Percentiles rank a stretch among this genome's conserved stretches.
These are phyloP conservation scores for Agapostemon virescens DNA, from an alignment of 2,888 invertebrate species.

Conservation along the genomic window DNA sequence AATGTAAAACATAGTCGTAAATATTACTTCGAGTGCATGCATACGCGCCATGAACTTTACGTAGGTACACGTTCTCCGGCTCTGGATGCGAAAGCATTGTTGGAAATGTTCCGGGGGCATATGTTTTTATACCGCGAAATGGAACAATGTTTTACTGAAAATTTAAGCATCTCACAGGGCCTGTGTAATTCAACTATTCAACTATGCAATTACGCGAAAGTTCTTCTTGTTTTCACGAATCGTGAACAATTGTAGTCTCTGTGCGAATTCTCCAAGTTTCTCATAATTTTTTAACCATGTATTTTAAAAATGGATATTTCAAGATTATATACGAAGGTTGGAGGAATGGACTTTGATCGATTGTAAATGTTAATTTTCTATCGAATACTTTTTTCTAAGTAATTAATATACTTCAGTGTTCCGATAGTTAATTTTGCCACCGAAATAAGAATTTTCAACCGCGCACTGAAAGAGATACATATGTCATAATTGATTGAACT, in stretches of 20 bases:
- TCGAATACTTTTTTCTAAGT: too few species aligned
- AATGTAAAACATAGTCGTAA: background rate
- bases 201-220: background rate
- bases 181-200: background rate
- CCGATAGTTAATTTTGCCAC: too few species aligned
- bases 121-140: background rate
- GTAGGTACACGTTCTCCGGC: too few species aligned
- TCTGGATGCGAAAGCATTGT: background rate
- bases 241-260: background rate
- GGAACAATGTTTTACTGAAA: background rate
- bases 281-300: too few species aligned
- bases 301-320: too few species aligned
- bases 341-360: too few species aligned
- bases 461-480: too few species aligned
- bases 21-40: constrained; percentile 12
- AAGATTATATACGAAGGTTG: too few species aligned
- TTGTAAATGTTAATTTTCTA: too few species aligned
- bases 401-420: too few species aligned
- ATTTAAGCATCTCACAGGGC: background rate
- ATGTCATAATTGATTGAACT: too few species aligned
- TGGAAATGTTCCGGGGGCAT: background rate
- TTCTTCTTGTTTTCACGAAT: background rate
- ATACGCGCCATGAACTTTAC: constrained; percentile 1
- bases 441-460: too few species aligned
- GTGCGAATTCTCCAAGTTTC: background rate